Base-by-base conservation (phyloP, 2,797 vertebrate species). In the Bufotes viridis region DNA sequence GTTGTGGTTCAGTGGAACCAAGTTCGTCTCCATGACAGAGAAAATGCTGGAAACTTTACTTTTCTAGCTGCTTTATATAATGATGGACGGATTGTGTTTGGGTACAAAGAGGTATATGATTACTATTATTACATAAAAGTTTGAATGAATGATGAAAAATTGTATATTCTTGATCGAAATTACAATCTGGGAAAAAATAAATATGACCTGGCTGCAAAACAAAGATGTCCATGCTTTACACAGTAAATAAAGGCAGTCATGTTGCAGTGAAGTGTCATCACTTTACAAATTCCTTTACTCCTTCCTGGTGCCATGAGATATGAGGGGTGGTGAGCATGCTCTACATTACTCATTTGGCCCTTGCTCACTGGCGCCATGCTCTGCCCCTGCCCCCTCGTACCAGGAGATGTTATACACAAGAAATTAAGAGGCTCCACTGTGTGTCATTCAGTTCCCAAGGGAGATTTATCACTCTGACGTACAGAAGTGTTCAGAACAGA, bases 1-100 rank as follows among this genome's bases (percentile, higher is more conserved):
- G 98, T 99, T 81, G 96, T 98, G 85, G 97, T 98, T 86, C 96
- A 99, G 93, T 99, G 98, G 98, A 97, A 99, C 93, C 95, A 95
- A 1, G 97, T 99, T 53, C 95, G 95, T 51, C 93, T 99, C 0
- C 97, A 98, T 90, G 97, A 96, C 76, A 93, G 96, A 84, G 97
- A 99, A 90, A 92, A 94, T 2, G 87, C 94, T 82, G 98, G 98
- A 86, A 93, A 95, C 69, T 99, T 99, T 91, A 98, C 97, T 29
- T 99, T 99, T 92, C 98, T 99, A 91, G 95, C 95, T 0, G 95
- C 94, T n/a, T 95, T 99, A 78, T 94, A 97, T 92, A 94, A 81
- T 51, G 96, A 96, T 0, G 98, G 98, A 26, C 96, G 94, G 53
- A 98, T 99, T 3, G 91, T 97, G 67, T 99, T 99, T 5, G 95